Evolutionary conservation across 2,797 vertebrate genomes (phyloP), one percentile per base, ranked within the genome.

Genomic region (Micrastur ruficollis): DNA sequence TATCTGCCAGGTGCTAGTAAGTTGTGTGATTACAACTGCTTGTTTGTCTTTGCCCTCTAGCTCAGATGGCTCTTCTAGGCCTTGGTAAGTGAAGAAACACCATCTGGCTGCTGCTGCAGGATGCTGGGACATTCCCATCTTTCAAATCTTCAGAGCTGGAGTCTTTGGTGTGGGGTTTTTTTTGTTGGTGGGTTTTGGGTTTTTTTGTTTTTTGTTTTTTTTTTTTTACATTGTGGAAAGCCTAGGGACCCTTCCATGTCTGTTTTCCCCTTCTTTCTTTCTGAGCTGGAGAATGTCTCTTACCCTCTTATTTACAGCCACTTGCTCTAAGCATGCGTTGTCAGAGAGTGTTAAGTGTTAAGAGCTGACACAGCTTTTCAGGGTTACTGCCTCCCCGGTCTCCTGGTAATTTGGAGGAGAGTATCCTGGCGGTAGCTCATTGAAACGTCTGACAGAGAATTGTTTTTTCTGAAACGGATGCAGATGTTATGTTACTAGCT

Each of bases 41-140:
- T 93, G 93, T 94, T 86, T 97, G 74, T 85, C 92, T 95, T 84
- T 90, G 89, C 92, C 93, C 86, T 90, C 70, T 74, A 71, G 92
- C 97, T 95, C 81, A 63, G 91, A 87, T 85, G 81, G 67, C 94
- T 93, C 92, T 93, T 97, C 71, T 56, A 89, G 92, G 81, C 90
- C 74, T 70, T 0, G 0, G 10, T 52, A 63, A 93, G 59, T 61
- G 90, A 72, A 65, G 93, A 92, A 93, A 91, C 74, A 93, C 90
- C 94, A 96, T 95, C 95, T 97, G 95, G 93, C 92, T 93, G 78
- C 79, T 63, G 62, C 86, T 84, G 91, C 76, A 70, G 83, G 90
- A 67, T 90, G 81, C 83, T 89, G 93, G 73, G 95, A 92, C 81
- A 71, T 89, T 94, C 71, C 90, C 53, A 27, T 74, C 84, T 75